phyloP scores from a whole-genome alignment of 2,113 vertebrate species.

The Mus pahari region DNA sequence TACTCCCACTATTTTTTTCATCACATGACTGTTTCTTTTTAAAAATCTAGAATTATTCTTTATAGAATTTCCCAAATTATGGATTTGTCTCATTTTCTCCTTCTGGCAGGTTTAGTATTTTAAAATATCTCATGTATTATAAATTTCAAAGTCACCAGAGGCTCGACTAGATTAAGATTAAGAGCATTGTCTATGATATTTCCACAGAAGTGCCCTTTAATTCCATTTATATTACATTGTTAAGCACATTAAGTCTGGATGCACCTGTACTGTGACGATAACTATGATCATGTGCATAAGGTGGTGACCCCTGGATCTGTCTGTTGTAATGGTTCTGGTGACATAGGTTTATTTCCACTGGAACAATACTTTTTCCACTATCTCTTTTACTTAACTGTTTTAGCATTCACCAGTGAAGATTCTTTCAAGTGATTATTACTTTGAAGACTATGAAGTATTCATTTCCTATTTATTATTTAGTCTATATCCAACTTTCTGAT shows the following conservation, averaged over 20 bases:
- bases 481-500: not conserved
- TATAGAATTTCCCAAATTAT: not conserved
- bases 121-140: not conserved
- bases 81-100: not conserved
- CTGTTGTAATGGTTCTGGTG: not conserved
- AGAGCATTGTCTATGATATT: not conserved
- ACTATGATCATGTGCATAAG: conserved; percentile 1
- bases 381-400: not conserved
- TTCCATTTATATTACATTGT: not conserved
- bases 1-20: not conserved
- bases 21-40: not conserved
- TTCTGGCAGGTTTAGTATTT: not conserved
- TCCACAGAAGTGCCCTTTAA: not conserved
- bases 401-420: not conserved
- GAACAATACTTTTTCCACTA: not conserved
- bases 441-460: not conserved
- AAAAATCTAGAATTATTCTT: not conserved
- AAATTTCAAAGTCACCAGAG: not conserved
- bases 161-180: not conserved
- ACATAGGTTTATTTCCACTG: not conserved
- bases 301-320: not conserved
- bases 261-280: not conserved
- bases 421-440: not conserved
- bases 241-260: not conserved
- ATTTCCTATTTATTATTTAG: not conserved